Evolutionary conservation across 2,797 vertebrate genomes (phyloP).

Genomic region (Hephaestus fuliginosus): DNA sequence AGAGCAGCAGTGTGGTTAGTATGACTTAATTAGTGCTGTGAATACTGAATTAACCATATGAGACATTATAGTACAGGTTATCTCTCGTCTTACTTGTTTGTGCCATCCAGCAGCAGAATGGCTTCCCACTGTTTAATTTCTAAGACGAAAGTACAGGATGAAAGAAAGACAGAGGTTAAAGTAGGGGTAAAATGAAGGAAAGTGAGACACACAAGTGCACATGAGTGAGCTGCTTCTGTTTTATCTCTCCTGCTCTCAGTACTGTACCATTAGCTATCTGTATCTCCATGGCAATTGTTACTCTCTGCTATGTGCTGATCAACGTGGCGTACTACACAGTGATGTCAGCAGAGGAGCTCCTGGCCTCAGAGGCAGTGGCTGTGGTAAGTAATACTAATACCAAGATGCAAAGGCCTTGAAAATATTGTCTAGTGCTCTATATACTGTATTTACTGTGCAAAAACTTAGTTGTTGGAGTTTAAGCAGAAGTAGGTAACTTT

Average conservation of each 20-base stretch:
- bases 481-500: too few species aligned
- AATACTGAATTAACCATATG: neutral
- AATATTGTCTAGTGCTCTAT: neutral
- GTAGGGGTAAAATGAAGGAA: neutral
- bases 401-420: neutral
- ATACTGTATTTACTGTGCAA: too few species aligned
- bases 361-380: constrained; percentile 92
- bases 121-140: neutral
- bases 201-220: neutral
- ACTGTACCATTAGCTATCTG: constrained; percentile 95
- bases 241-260: constrained; percentile 80
- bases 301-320: constrained; percentile 91
- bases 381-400: constrained; percentile 86
- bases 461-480: too few species aligned
- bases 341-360: constrained; percentile 91
- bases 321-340: constrained; percentile 97
- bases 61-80: neutral
- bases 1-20: neutral
- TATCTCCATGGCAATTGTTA: constrained; percentile 96
- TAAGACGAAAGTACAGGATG: neutral
- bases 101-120: neutral
- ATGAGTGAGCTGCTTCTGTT: neutral
- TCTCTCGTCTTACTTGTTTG: neutral
- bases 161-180: neutral
- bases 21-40: neutral